Evolutionary conservation across 2,797 vertebrate genomes (phyloP).

Genomic region (Lemur catta): DNA sequence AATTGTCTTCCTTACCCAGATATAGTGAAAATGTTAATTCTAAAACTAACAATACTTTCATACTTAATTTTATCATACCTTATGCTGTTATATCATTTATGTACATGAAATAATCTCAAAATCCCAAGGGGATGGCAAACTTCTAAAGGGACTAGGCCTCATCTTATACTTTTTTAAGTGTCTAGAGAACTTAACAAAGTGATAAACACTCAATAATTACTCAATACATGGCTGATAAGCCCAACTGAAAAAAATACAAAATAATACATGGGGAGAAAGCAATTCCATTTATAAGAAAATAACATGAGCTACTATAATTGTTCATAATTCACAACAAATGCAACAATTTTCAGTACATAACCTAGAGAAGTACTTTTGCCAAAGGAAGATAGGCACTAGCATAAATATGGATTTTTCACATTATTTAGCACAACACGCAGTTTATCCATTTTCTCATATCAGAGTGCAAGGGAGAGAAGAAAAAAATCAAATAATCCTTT

Average conservation of each 20-base stretch:
- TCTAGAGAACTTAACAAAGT: conserved; percentile 17
- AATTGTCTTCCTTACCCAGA: conserved; percentile 20
- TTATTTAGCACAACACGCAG: neutral
- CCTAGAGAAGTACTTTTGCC: neutral
- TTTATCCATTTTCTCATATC: neutral
- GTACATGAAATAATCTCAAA: conserved; percentile 9
- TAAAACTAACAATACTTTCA: neutral
- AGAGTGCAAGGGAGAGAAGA: neutral
- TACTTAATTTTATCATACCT: neutral
- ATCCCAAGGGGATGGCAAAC: neutral
- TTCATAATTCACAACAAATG: neutral
- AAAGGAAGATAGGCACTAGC: neutral
- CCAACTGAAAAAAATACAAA: conserved; percentile 9
- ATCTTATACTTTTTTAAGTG: neutral
- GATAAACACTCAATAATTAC: neutral
- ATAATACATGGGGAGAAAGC: neutral
- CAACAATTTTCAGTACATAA: neutral
- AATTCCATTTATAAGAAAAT: conserved; percentile 6
- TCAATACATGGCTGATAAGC: conserved; percentile 1
- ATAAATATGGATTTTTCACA: conserved; percentile 11
- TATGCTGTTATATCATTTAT: neutral
- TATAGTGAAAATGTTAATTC: conserved; percentile 9
- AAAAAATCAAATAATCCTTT: conserved; percentile 15
- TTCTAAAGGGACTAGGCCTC: neutral
- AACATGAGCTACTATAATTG: neutral